phyloP scores from a whole-genome alignment of 1,140 invertebrate genomes.

The Goniozus legneri region DNA sequence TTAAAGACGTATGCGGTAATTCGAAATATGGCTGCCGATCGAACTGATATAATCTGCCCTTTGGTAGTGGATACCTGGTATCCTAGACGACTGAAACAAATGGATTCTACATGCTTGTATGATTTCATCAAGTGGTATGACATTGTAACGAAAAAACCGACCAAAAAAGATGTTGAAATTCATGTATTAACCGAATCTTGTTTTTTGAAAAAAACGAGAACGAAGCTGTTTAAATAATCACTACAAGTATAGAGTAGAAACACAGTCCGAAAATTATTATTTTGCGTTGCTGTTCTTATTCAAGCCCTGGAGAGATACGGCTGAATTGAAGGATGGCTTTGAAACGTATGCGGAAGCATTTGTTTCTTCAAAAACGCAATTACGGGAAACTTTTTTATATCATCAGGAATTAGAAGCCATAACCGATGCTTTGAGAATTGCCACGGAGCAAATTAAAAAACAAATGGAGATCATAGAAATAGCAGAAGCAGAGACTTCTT shows the following conservation, averaged over 20 bases:
- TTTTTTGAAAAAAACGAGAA: constrained; percentile 11
- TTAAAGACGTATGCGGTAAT: constrained; percentile 18
- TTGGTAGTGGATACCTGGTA: constrained; percentile 19
- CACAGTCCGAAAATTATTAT: too few species aligned
- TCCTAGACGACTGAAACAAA: constrained; percentile 10
- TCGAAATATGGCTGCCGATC: constrained; percentile 13
- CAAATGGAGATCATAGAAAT: constrained; percentile 4
- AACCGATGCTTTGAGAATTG: constrained; percentile 2
- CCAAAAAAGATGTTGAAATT: not conserved
- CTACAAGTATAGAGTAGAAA: too few species aligned
- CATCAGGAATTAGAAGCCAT: too few species aligned
- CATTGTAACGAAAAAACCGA: too few species aligned
- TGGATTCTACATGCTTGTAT: not conserved
- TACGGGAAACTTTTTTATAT: constrained; percentile 3
- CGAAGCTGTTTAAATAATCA: constrained; percentile 5
- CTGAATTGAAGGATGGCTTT: too few species aligned
- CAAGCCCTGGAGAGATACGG: too few species aligned
- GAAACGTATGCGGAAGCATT: too few species aligned
- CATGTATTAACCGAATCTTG: too few species aligned
- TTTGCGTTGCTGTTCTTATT: too few species aligned
- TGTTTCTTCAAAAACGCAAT: not conserved
- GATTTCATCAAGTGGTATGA: constrained; percentile 11
- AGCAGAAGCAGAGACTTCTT: not conserved
- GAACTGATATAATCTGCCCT: too few species aligned
- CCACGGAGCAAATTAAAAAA: not conserved